phyloP scores from a whole-genome alignment of 2,797 vertebrate species.

The Epinephelus coioides region DNA sequence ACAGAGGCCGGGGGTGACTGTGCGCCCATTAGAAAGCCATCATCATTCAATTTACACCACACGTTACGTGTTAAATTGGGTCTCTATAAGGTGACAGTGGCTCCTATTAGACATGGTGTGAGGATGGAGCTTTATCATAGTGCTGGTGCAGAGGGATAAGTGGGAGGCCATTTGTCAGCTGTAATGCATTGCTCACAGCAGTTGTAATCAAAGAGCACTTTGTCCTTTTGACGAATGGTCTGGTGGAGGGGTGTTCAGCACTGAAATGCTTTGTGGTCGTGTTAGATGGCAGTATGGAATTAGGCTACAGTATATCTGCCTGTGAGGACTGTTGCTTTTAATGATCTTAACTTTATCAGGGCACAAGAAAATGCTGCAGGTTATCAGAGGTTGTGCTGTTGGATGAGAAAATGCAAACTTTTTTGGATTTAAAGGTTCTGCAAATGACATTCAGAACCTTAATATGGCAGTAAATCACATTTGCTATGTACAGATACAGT shows the following conservation, averaged over 20 bases:
- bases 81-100: constrained; percentile 58
- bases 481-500: too few relatives aligned
- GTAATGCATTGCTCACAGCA: constrained; percentile 71
- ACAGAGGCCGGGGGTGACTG: constrained; percentile 3
- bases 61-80: constrained; percentile 51
- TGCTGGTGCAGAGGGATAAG: constrained; percentile 68
- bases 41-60: constrained; percentile 55
- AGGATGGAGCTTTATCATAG: constrained; percentile 65
- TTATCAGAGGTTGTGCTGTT: not conserved
- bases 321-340: constrained; percentile 4
- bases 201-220: constrained; percentile 81
- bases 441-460: too few relatives aligned
- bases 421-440: not conserved
- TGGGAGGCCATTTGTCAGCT: constrained; percentile 77
- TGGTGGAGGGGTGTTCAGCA: constrained; percentile 38
- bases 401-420: not conserved
- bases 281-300: constrained; percentile 37
- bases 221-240: constrained; percentile 79
- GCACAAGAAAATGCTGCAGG: not conserved
- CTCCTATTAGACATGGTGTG: constrained; percentile 63
- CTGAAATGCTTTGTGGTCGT: constrained; percentile 37
- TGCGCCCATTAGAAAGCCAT: constrained; percentile 31
- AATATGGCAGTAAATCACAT: too few relatives aligned
- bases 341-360: not conserved
- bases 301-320: constrained; percentile 23